Conservation (phyloP, 2,113 vertebrate genomes). For the Uropsilus gracilis region DNA sequence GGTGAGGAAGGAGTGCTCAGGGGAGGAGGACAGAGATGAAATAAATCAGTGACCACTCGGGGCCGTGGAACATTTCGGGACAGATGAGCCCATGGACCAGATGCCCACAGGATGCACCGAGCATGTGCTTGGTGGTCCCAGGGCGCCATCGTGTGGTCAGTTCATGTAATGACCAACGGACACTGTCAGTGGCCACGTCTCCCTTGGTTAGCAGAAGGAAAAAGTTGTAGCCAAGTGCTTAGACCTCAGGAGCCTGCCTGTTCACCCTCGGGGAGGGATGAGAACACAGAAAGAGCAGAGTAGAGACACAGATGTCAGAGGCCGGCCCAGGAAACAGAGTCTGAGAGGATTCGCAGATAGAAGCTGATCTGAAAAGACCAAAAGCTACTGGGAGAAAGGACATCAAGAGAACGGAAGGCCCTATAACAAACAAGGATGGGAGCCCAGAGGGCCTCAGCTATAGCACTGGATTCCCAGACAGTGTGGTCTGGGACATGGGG, state of each 20-base stretch:
- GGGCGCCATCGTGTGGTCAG: conserved; percentile 75
- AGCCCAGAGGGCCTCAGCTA: background rate
- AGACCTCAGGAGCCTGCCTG: background rate
- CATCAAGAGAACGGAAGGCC: background rate
- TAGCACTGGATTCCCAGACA: background rate
- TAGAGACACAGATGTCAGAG: background rate
- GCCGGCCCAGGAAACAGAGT: background rate
- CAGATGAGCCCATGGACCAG: background rate
- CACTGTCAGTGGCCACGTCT: rapidly evolving
- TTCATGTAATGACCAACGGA: background rate
- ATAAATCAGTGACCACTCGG: conserved; percentile 29
- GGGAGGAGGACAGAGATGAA: background rate
- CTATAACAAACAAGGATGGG: background rate
- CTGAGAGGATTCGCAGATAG: background rate
- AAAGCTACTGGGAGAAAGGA: background rate
- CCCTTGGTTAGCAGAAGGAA: background rate
- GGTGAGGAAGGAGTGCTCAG: rapidly evolving
- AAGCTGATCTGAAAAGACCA: background rate
- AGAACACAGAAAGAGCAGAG: background rate
- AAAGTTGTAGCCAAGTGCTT: background rate
- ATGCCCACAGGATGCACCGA: rapidly evolving
- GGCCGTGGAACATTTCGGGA: background rate
- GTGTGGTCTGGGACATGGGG: background rate
- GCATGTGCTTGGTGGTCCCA: conserved; percentile 57
- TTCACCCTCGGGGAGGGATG: background rate